Conservation (phyloP, 1,140 invertebrate genomes). For the Leptonema lineaticorne region DNA sequence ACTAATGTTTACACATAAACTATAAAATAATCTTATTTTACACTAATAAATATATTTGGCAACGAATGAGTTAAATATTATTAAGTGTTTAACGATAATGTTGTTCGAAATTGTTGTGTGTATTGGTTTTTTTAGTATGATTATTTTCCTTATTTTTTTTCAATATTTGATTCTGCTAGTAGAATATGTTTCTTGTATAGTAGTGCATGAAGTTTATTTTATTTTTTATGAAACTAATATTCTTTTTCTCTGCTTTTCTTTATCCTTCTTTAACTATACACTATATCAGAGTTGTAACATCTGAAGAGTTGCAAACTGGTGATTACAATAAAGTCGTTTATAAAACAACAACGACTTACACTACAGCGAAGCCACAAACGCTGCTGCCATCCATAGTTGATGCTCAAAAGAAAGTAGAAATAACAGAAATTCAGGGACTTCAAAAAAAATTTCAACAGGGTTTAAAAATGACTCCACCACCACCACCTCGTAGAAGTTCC, state of each 20-base stretch:
- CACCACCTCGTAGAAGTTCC: constrained; percentile 9
- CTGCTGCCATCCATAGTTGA: constrained; percentile 18
- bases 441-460: neutral
- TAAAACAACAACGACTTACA: constrained; percentile 30
- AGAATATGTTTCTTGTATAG: too few species aligned
- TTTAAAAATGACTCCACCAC: neutral
- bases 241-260: constrained; percentile 29
- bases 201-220: too few species aligned
- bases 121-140: too few species aligned
- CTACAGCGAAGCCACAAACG: neutral
- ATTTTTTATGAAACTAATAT: constrained; percentile 16
- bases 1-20: too few species aligned
- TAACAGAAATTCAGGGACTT: constrained; percentile 8
- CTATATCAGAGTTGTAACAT: constrained; percentile 13
- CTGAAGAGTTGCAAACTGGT: constrained; percentile 1
- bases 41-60: too few species aligned
- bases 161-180: too few species aligned
- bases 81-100: too few species aligned
- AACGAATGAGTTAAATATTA: too few species aligned
- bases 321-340: constrained; percentile 33
- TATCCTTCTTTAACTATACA: constrained; percentile 25
- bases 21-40: too few species aligned
- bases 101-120: neutral
- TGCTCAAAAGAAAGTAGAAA: constrained; percentile 1
- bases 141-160: too few species aligned